These are phyloP conservation scores for Choloepus didactylus DNA, from an alignment of 2,797 vertebrate genomes.

Conservation along the genomic window DNA sequence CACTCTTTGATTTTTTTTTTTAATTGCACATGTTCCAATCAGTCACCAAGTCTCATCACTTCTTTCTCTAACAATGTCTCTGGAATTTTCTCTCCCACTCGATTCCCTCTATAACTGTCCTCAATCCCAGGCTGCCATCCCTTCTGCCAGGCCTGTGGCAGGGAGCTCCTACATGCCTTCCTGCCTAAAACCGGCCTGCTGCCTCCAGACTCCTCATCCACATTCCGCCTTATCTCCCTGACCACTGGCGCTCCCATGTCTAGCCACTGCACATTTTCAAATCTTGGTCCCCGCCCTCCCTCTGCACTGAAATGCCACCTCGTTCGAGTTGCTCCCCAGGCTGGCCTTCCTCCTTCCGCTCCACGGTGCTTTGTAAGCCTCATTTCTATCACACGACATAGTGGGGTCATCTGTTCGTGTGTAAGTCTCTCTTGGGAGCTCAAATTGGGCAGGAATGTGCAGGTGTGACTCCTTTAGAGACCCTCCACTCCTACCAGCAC, in stretches of 20 bases:
- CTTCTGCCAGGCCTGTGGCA: background rate
- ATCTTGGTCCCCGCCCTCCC: background rate
- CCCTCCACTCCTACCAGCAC: background rate
- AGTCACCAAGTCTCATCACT: background rate
- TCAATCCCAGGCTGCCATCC: background rate
- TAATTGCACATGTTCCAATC: background rate
- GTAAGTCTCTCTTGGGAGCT: background rate
- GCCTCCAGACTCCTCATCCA: background rate
- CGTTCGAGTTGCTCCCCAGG: too few species aligned
- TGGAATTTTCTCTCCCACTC: background rate
- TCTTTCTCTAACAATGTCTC: background rate
- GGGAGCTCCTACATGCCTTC: background rate
- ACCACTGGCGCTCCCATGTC: too few species aligned
- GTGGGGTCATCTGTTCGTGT: accelerated
- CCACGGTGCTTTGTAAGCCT: background rate
- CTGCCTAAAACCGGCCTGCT: background rate
- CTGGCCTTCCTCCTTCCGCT: too few species aligned
- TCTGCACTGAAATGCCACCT: background rate
- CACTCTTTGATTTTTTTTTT: background rate
- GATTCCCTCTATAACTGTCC: background rate
- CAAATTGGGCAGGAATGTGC: background rate
- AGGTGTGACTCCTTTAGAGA: background rate
- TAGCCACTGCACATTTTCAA: too few species aligned
- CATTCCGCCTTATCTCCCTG: background rate
- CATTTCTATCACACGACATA: background rate